These are phyloP conservation scores for Metopia argyrocephala DNA, from an alignment of 2,888 invertebrate species.

Conservation along the genomic window DNA sequence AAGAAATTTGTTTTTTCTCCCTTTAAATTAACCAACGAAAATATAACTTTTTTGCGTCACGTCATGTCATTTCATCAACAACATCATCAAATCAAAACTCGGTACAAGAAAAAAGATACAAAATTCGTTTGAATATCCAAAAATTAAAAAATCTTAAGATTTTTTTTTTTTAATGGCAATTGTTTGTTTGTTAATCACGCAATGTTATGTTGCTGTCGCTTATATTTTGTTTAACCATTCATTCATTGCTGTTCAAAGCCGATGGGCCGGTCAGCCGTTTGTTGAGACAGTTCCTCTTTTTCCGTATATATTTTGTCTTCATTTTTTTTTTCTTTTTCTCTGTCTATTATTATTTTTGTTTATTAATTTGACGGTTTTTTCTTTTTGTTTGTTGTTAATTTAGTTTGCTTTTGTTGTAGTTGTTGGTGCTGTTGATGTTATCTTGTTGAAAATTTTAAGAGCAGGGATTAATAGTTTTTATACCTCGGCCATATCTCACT, in stretches of 20 bases:
- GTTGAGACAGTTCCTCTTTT: conserved; percentile 36
- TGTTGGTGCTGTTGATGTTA: background rate
- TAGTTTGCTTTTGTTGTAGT: conserved; percentile 1
- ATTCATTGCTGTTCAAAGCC: conserved; percentile 59
- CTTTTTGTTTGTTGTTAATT: conserved; percentile 49
- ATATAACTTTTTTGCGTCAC: conserved; percentile 68
- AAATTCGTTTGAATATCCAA: conserved; percentile 37
- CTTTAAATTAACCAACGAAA: conserved; percentile 30
- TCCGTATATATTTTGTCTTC: no score
- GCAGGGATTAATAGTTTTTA: conserved; percentile 54
- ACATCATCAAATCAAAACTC: conserved; percentile 62
- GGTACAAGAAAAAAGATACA: conserved; percentile 27
- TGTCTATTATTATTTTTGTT: conserved; percentile 8
- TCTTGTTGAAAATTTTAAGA: background rate
- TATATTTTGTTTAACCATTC: conserved; percentile 62
- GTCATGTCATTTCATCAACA: conserved; percentile 74
- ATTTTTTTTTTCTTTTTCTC: conserved; percentile 8
- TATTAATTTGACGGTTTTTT: conserved; percentile 44
- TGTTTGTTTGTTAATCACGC: conserved; percentile 70
- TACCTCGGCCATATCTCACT: conserved; percentile 46
- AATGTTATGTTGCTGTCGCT: conserved; percentile 68
- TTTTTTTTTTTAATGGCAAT: conserved; percentile 68
- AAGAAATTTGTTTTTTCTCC: conserved; percentile 20
- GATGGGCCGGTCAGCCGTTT: background rate
- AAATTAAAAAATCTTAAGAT: conserved; percentile 51